These are phyloP conservation scores for Carassius auratus DNA, from an alignment of 2,113 vertebrate genomes.

Conservation along the genomic window DNA sequence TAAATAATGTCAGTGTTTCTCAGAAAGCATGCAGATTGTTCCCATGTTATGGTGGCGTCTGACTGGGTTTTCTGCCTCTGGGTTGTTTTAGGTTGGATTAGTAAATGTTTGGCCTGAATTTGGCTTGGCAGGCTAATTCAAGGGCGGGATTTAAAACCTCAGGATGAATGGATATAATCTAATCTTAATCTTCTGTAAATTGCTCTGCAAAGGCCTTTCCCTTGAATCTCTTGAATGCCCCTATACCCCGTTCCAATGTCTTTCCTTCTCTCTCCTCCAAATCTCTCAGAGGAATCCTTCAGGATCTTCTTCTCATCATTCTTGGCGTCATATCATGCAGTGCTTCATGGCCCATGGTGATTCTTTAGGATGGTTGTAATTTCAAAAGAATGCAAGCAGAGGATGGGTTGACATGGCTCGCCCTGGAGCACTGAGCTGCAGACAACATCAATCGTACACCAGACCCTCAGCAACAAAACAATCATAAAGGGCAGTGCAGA, in stretches of 20 bases:
- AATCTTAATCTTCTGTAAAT: conserved; percentile 68
- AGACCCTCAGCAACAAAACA: conserved; percentile 32
- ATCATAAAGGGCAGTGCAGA: conserved; percentile 43
- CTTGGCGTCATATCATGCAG: conserved; percentile 54
- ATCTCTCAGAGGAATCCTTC: conserved; percentile 32
- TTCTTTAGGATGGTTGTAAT: conserved; percentile 66
- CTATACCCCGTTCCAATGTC: neutral
- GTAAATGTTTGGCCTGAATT: neutral
- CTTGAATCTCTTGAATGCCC: conserved; percentile 5
- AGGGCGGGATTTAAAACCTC: conserved; percentile 30
- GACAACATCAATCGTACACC: conserved; percentile 38
- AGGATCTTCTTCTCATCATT: conserved; percentile 50
- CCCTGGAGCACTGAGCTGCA: conserved; percentile 23
- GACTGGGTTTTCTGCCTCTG: neutral
- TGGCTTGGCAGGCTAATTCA: conserved; percentile 44
- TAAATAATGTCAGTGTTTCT: conserved; percentile 8
- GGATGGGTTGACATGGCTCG: conserved; percentile 53
- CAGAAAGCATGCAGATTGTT: conserved; percentile 15
- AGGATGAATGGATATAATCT: conserved; percentile 61
- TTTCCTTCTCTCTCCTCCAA: neutral
- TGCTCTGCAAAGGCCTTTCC: conserved; percentile 43
- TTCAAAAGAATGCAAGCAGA: conserved; percentile 66
- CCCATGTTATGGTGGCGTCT: neutral
- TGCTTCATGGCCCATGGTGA: conserved; percentile 67
- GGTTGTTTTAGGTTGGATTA: conserved; percentile 26